phyloP scores from a whole-genome alignment of 2,888 invertebrate genomes.

The Liposcelis brunnea region DNA sequence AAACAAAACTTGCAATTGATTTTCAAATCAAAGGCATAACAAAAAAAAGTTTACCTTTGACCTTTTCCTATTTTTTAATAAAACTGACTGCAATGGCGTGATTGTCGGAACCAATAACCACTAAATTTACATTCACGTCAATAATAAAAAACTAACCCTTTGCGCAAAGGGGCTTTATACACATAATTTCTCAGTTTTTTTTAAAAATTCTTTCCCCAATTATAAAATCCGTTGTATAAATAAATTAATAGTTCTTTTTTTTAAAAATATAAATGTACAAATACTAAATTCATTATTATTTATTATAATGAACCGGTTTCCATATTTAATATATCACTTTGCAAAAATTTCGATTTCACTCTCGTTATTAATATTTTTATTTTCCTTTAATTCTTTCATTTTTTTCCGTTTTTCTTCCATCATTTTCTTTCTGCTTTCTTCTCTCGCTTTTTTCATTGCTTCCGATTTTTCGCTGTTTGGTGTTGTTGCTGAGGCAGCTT shows the following conservation, averaged over 20 bases:
- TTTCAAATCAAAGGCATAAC: too few species aligned
- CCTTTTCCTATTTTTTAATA: too few species aligned
- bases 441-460: slow-evolving; percentile 38
- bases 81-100: too few species aligned
- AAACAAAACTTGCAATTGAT: too few species aligned
- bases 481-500: slow-evolving; percentile 22
- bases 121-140: slow-evolving; percentile 1
- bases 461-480: slow-evolving; percentile 21
- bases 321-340: too few species aligned
- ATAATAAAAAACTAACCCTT: background rate
- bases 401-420: slow-evolving; percentile 54
- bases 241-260: slow-evolving; percentile 15
- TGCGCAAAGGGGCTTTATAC: slow-evolving; percentile 7
- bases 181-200: too few species aligned
- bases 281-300: too few species aligned
- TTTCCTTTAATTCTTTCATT: slow-evolving; percentile 23
- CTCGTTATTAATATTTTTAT: too few species aligned
- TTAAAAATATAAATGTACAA: slow-evolving; percentile 2
- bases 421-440: slow-evolving; percentile 58
- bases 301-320: too few species aligned
- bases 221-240: slow-evolving; percentile 15
- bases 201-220: slow-evolving; percentile 22
- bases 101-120: too few species aligned
- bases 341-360: too few species aligned
- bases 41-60: too few species aligned